A percentile compares a stretch with the other conserved stretches of the same genome.
These are phyloP conservation scores for Saimiri boliviensis DNA, from an alignment of 2,113 vertebrate genomes.

Conservation along the genomic window DNA sequence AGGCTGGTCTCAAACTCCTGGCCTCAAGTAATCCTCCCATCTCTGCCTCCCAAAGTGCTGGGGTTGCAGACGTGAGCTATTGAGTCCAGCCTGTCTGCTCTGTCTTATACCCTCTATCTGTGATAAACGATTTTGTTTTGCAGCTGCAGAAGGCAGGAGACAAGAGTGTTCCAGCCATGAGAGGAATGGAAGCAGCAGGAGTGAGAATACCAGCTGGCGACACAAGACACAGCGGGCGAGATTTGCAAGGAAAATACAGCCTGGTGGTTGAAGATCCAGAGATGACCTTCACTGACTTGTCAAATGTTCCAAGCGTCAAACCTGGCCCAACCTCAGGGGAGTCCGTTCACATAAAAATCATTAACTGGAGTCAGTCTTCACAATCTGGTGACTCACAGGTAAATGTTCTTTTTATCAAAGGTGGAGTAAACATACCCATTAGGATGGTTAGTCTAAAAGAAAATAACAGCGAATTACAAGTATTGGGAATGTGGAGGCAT, in stretches of 20 bases:
- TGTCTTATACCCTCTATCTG: not conserved
- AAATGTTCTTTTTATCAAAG: not conserved
- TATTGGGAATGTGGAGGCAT: not conserved
- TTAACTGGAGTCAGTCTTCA: not conserved
- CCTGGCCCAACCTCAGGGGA: not conserved
- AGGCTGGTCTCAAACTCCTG: no score
- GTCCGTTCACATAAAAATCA: not conserved
- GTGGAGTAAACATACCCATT: not conserved
- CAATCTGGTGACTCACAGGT: not conserved
- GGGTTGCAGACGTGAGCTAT: no score
- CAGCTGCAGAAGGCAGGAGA: not conserved
- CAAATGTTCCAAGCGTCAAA: not conserved
- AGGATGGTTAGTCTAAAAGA: not conserved
- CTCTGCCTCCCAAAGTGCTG: no score
- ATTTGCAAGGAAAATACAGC: not conserved
- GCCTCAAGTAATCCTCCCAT: no score
- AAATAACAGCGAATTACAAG: not conserved
- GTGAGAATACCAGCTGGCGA: fast-evolving
- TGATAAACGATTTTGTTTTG: fast-evolving
- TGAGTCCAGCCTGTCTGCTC: no score
- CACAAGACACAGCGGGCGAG: not conserved
- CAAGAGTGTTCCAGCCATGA: fast-evolving
- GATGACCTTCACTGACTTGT: not conserved
- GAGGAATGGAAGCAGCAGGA: fast-evolving
- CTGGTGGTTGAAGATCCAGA: not conserved